Evolutionary conservation across 2,888 invertebrate species (phyloP), one percentile per base, ranked within the genome.

Genomic region (Dynastes hyllus): DNA sequence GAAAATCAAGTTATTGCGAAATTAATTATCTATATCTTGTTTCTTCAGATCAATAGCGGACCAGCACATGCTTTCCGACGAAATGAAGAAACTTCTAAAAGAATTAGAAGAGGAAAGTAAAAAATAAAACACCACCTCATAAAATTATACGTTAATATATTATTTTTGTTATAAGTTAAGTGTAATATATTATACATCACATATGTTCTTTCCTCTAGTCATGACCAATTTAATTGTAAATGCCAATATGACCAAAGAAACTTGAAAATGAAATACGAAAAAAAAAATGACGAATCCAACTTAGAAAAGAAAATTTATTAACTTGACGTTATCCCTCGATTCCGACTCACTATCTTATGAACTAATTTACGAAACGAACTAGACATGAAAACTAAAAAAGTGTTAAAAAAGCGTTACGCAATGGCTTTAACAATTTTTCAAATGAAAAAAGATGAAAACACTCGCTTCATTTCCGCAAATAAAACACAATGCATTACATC

Each of bases 31-130:
- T 37, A 2, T 37, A 37, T 37, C 32, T 37, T 37, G 11, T 45
- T 9, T 76, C 86, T 87, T 78, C 83, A 88, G 88, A 81, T 83
- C 82, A 81, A 83, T 85, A 29, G 67, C 86, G 5, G 88, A 89
- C 79, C 89, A 89, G 81, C 89, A 89, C 71, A 87, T 88, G 80
- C 85, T 89, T 3, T 89, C 89, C 5, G 87, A 88, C 70, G 89
- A 89, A 85, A 89, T 89, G 89, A 88, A 86, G 80, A 85, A 87
- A 76, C 85, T 89, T 13, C 85, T 89, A 2, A 86, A 87, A 83
- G 88, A 89, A 81, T 85, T 89, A 83, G 89, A 89, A 83, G 86
- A 86, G 81, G 87, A 88, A 81, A 86, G 85, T 82, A 88, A 89
- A 84, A 88, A 89, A 84, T 89, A 89, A 88, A 84, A 76, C 76